Conservation (phyloP, 2,113 vertebrate species). For the Phalacrocorax carbo region DNA sequence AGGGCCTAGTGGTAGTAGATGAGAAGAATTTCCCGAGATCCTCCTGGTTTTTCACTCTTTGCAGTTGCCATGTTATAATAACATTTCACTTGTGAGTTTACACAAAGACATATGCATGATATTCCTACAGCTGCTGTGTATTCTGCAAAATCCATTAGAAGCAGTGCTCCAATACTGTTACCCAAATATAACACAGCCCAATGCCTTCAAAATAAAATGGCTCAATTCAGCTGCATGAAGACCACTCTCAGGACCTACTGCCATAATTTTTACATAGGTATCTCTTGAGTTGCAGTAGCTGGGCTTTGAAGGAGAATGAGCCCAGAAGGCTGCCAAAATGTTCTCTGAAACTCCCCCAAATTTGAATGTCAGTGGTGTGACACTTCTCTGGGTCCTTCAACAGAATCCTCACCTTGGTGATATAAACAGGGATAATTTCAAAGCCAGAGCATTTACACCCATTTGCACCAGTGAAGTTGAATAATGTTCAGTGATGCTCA, state of each 20-base stretch:
- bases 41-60: neutral
- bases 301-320: neutral
- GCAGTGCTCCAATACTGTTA: neutral
- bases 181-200: neutral
- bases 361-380: accelerated
- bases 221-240: neutral
- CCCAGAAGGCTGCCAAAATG: neutral
- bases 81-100: neutral
- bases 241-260: neutral
- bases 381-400: neutral
- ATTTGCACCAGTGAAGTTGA: neutral
- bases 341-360: neutral
- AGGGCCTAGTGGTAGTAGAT: neutral
- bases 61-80: accelerated
- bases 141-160: neutral
- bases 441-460: neutral
- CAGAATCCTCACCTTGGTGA: neutral
- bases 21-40: neutral
- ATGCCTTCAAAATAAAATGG: neutral
- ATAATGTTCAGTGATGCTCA: neutral
- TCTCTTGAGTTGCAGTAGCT: accelerated
- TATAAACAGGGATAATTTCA: neutral
- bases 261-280: accelerated
- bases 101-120: too few relatives aligned
- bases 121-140: neutral